Evolutionary conservation across 2,888 invertebrate species (phyloP), one percentile per base, ranked within the genome.

Genomic region (Linnaemya tessellans): DNA sequence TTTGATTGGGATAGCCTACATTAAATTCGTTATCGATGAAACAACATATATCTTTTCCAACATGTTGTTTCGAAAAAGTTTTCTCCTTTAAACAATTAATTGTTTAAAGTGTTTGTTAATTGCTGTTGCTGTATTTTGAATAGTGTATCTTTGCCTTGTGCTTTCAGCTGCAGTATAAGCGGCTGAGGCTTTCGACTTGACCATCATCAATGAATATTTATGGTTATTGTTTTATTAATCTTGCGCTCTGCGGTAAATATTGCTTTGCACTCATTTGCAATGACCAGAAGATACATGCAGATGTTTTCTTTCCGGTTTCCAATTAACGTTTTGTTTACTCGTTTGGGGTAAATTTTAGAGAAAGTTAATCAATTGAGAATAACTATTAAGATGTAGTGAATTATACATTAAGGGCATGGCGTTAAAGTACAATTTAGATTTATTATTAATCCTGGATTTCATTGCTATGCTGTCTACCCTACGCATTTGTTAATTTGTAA

Each of bases 251-350:
- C 74, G 20, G 35, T 4, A 49, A 62, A 65, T 77, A 35, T 51
- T 56, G 22, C 68, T 71, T 79, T 77, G 51, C 51, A 64, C 65
- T 65, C 49, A 58, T 82, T 74, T 70, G 58, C 49, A 58, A 75
- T 51, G 38, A 10, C 10, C 64, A 70, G 68, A 60, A 60, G 46
- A 35, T 51, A 41, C 13, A 73, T 70, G 81, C 78, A 85, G 78
- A 68, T 82, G 81, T 70, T 82, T 74, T 85, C 62, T 79, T 85
- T 82, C 71, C 70, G 75, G 70, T 77, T 80, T 80, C 62, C 67
- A 35, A 49, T 25, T 56, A 56, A 54, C n/a, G 35, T 49, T 65
- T 49, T 22, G n/a, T 58, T 54, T 18, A 56, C 22, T 35, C 25
- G n/a, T 65, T 64, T 54, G 62, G 62, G 64, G 20, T 56, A 20